Base-by-base conservation (phyloP, 2,888 invertebrate species). In the Palloptera scutellata region DNA sequence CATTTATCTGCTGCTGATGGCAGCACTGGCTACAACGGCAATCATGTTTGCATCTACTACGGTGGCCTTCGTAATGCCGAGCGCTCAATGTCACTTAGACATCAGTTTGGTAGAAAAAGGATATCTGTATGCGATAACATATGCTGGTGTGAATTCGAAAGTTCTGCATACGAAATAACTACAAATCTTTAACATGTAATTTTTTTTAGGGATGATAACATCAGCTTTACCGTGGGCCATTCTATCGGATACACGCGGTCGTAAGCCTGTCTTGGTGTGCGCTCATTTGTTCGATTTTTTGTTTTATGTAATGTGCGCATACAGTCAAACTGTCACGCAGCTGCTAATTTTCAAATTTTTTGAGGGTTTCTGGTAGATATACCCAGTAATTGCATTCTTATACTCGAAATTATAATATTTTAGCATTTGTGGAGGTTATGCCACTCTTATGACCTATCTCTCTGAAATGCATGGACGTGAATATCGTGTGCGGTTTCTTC, bases 211-310 rank as follows among this genome's bases (percentile, higher is more conserved):
- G 20, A 93, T 93, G 91, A 89, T 92, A 75, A 86, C 88, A 1
- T 91, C 92, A 52, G 91, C 91, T 0, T 87, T 92, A 78, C 70
- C 92, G 1, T 94, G 93, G 93, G 93, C 93, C 2, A 92, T 89
- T 76, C 80, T 92, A 8, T 90, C 92, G 0, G 93, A 93, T 77
- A 90, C 90, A 0, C 86, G 90, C 68, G 93, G 92, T 0, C 86
- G 91, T 61, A 88, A 87, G 71, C 88, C 88, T 76, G 86, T 92
- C 59, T 85, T 93, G 75, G 84, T 91, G 13, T 86, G 88, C 78
- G 91, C 92, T 0, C 89, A 89, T 76, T 78, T 91, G 55, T 80
- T 87, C 12, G 88, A 92, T 15, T 88, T 87, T 0, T 70, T 91
- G 19, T 88, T 90, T 73, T 90, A 91, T 61, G 74, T 91, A 15